A percentile compares a stretch with the other conserved stretches of the same genome.
Evolutionary conservation across 1,140 invertebrate species (phyloP).

Genomic region (Procambarus virginalis): DNA sequence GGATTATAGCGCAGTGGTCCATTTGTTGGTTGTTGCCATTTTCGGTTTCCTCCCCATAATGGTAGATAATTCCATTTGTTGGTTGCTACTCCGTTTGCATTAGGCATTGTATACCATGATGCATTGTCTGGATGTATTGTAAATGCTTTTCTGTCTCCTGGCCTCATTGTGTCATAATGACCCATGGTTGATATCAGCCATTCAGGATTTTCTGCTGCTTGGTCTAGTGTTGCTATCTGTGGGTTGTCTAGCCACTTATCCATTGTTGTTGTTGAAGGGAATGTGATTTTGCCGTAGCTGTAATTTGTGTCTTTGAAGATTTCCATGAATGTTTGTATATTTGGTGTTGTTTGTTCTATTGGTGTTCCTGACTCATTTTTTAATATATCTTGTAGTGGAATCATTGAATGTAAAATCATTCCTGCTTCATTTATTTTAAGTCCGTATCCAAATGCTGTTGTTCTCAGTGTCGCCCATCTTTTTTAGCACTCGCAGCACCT

Average conservation of each 20-base stretch:
- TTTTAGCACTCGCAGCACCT: neutral
- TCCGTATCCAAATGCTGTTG: neutral
- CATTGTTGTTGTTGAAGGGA: neutral
- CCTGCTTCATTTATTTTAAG: neutral
- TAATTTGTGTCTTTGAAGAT: constrained; percentile 1
- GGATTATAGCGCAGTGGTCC: neutral
- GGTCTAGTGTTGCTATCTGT: neutral
- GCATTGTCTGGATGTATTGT: neutral
- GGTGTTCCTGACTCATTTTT: neutral
- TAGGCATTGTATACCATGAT: neutral
- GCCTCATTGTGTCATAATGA: neutral
- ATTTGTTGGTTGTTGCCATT: neutral
- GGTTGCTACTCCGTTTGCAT: too few relatives aligned
- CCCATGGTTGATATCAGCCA: neutral
- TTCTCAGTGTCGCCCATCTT: neutral
- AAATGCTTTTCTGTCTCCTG: constrained; percentile 12
- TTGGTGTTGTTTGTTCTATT: constrained; percentile 13
- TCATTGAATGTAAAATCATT: neutral
- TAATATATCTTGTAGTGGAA: constrained; percentile 1
- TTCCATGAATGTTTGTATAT: neutral
- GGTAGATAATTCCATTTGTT: neutral
- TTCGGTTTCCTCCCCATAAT: neutral
- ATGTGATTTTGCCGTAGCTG: neutral
- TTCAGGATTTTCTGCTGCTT: neutral
- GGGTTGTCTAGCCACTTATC: neutral